These are phyloP conservation scores for Siderastrea siderea DNA, from an alignment of 92 coral and sea anemone genomes.

Conservation along the genomic window DNA sequence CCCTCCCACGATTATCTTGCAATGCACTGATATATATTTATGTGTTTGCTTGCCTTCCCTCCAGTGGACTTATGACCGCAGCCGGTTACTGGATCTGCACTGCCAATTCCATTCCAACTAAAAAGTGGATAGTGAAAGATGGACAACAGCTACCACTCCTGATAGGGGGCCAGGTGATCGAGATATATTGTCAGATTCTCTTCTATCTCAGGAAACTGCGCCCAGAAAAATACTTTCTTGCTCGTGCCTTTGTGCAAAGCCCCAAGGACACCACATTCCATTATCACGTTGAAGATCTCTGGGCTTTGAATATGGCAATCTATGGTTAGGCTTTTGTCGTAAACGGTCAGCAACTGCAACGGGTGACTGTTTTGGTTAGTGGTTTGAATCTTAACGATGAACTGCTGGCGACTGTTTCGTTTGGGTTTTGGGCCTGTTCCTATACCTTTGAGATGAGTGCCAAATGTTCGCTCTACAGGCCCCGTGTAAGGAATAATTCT, in stretches of 20 bases:
- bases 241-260: constrained; percentile 43
- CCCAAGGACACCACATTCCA: constrained; percentile 92
- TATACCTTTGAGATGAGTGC: constrained; percentile 70
- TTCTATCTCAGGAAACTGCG: constrained; percentile 56
- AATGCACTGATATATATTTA: too few species aligned
- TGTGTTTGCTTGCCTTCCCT: too few species aligned
- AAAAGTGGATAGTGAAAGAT: too few species aligned
- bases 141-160: constrained; percentile 66
- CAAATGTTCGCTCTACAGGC: constrained; percentile 15
- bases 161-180: constrained; percentile 80
- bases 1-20: too few species aligned
- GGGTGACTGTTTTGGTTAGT: constrained; percentile 66
- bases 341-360: constrained; percentile 47
- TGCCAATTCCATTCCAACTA: too few species aligned
- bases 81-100: too few species aligned
- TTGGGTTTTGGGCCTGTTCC: constrained; percentile 69
- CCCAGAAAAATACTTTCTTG: constrained; percentile 79
- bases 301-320: constrained; percentile 72
- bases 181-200: constrained; percentile 61
- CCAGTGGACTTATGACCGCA: too few species aligned
- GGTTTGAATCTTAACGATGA: constrained; percentile 82
- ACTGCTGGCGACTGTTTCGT: constrained; percentile 51
- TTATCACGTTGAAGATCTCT: constrained; percentile 65
- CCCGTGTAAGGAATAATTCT: constrained; percentile 7
- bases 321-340: constrained; percentile 60